A percentile compares a stretch with the other conserved stretches of the same genome.
phyloP scores from a whole-genome alignment of 37 sponge, comb jelly and placozoan genomes.

The Cliona cf. orientalis region DNA sequence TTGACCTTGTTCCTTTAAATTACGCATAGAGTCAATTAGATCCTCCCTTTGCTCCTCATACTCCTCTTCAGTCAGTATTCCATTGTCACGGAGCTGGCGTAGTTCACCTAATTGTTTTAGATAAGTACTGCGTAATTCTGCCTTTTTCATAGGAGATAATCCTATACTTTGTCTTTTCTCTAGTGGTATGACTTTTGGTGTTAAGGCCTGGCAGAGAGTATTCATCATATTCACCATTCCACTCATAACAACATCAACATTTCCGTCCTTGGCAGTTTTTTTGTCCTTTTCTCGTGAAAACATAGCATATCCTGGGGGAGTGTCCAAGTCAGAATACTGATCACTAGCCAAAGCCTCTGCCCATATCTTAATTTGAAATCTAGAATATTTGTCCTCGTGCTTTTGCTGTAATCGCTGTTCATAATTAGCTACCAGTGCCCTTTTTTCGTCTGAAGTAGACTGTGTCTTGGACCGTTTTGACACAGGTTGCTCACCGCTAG shows the following conservation, averaged over 20 bases:
- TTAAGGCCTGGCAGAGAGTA: not conserved
- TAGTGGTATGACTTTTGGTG: not conserved
- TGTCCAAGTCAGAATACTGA: not conserved
- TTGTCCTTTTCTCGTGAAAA: not conserved
- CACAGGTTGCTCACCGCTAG: not conserved
- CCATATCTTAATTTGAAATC: conserved; percentile 6
- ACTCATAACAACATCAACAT: not conserved
- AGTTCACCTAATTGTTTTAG: not conserved
- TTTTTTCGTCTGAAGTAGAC: not conserved
- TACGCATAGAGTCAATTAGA: conserved; percentile 8
- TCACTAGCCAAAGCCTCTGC: conserved; percentile 12
- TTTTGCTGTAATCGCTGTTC: conserved; percentile 7
- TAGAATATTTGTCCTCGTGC: not conserved
- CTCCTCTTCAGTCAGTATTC: not conserved
- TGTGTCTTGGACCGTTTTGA: not conserved
- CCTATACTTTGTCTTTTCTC: not conserved
- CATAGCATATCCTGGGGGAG: not conserved
- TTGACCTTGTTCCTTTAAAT: not conserved
- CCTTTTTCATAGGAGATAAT: conserved; percentile 12
- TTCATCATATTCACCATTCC: not conserved
- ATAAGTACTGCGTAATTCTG: not conserved
- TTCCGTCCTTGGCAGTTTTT: not conserved
- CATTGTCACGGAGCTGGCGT: not conserved
- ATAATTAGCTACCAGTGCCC: not conserved
- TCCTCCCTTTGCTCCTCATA: not conserved